These are phyloP conservation scores for Unio pictorum DNA, from an alignment of 2,888 invertebrate genomes.

Conservation along the genomic window DNA sequence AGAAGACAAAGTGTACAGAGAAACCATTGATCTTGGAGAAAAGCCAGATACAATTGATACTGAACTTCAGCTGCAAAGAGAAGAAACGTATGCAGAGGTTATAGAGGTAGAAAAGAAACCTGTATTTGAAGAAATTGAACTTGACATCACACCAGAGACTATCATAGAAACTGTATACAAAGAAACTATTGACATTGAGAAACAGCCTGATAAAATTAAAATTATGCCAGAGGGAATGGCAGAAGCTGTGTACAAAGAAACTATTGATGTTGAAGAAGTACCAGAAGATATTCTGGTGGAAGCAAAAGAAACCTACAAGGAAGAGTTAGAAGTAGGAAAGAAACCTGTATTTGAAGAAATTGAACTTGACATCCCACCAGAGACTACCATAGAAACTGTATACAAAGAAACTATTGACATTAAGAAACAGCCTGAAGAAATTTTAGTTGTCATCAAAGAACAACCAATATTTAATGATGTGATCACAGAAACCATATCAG, in stretches of 20 bases:
- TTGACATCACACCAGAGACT: conserved; percentile 4
- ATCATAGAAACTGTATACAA: no score
- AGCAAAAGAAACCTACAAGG: background rate
- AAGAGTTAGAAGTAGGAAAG: conserved; percentile 10
- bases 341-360: conserved; percentile 11
- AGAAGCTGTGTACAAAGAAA: no score
- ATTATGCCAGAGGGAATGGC: no score
- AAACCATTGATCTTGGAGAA: no score
- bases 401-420: conserved; percentile 13
- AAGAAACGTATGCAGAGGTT: no score
- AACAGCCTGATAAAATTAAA: no score
- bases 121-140: background rate
- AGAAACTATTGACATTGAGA: no score
- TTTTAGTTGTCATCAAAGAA: conserved; percentile 2
- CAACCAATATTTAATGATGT: conserved; percentile 11
- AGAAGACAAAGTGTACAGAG: conserved; percentile 1
- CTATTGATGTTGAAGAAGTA: no score
- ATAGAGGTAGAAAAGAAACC: no score
- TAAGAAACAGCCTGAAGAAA: conserved; percentile 1
- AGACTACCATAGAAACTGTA: conserved; percentile 8
- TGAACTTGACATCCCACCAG: conserved; percentile 6
- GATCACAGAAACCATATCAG: conserved; percentile 3
- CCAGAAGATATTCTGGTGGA: no score
- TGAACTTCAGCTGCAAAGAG: no score
- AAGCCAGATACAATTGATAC: no score